A percentile compares a stretch with the other conserved stretches of the same genome.
These are phyloP conservation scores for Xenopus borealis DNA, from an alignment of 2,113 vertebrate genomes.

Conservation along the genomic window DNA sequence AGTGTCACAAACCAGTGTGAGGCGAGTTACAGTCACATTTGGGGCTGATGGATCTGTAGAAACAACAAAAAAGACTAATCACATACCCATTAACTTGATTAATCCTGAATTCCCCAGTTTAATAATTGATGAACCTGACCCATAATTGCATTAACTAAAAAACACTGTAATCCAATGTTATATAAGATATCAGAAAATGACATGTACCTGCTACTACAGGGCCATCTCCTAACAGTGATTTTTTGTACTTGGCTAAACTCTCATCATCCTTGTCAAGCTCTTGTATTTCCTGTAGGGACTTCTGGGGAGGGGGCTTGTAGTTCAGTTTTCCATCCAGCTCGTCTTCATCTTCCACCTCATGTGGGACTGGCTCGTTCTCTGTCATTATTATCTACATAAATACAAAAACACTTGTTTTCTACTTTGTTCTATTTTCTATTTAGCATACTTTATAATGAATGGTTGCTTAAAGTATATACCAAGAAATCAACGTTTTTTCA, in stretches of 20 bases:
- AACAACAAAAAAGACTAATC: background rate
- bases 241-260: slow-evolving; percentile 75
- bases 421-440: no score
- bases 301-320: slow-evolving; percentile 77
- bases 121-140: no score
- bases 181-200: no score
- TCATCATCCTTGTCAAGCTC: slow-evolving; percentile 79
- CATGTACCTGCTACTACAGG: slow-evolving; percentile 69
- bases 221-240: slow-evolving; percentile 69
- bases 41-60: slow-evolving; percentile 68
- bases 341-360: slow-evolving; percentile 67
- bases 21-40: slow-evolving; percentile 73
- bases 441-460: no score
- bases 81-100: no score
- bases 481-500: no score
- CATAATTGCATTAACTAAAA: no score
- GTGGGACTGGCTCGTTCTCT: slow-evolving; percentile 65
- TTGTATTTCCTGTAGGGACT: slow-evolving; percentile 72
- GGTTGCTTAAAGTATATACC: no score
- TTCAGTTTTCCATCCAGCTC: slow-evolving; percentile 71
- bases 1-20: slow-evolving; percentile 69
- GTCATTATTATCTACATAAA: slow-evolving; percentile 61
- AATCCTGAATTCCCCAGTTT: no score
- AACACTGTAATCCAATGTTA: no score
- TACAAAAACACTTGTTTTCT: no score